Percentiles rank a stretch among this genome's conserved stretches.
These are phyloP conservation scores for Linnaemya tessellans DNA, from an alignment of 2,888 invertebrate species.

Conservation along the genomic window DNA sequence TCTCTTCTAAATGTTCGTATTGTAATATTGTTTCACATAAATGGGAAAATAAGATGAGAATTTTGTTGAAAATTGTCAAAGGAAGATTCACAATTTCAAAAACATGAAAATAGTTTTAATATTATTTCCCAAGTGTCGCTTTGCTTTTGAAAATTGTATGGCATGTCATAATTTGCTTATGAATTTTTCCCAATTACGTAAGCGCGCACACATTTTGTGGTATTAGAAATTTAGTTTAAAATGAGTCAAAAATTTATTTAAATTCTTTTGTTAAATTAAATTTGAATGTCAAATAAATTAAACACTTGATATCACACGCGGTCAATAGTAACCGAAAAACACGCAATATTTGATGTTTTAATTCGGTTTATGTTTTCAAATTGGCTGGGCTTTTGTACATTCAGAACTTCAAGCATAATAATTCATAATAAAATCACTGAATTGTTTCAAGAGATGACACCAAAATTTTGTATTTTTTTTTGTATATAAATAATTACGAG, in stretches of 20 bases:
- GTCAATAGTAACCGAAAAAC: constrained; percentile 65
- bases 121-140: not conserved
- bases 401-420: constrained; percentile 29
- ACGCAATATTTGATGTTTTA: constrained; percentile 50
- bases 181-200: constrained; percentile 78
- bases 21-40: not conserved
- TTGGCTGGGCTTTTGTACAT: constrained; percentile 8
- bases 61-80: not conserved
- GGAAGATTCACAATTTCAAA: constrained; percentile 51
- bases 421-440: constrained; percentile 52
- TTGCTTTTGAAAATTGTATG: constrained; percentile 13
- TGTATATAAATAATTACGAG: no score
- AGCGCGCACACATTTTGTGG: constrained; percentile 72
- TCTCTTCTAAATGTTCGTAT: constrained; percentile 6
- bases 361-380: not conserved
- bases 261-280: constrained; percentile 65
- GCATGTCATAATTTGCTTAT: constrained; percentile 37
- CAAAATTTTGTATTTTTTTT: constrained; percentile 20
- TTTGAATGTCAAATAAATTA: constrained; percentile 77
- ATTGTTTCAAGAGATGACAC: constrained; percentile 53
- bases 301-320: constrained; percentile 73
- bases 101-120: constrained; percentile 31
- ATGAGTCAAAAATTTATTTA: constrained; percentile 39
- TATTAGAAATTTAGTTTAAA: constrained; percentile 6
- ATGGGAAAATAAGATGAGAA: not conserved